Evolutionary conservation across 2,888 invertebrate species (phyloP), one percentile per base, ranked within the genome.

Genomic region (Rhamnusium bicolor): DNA sequence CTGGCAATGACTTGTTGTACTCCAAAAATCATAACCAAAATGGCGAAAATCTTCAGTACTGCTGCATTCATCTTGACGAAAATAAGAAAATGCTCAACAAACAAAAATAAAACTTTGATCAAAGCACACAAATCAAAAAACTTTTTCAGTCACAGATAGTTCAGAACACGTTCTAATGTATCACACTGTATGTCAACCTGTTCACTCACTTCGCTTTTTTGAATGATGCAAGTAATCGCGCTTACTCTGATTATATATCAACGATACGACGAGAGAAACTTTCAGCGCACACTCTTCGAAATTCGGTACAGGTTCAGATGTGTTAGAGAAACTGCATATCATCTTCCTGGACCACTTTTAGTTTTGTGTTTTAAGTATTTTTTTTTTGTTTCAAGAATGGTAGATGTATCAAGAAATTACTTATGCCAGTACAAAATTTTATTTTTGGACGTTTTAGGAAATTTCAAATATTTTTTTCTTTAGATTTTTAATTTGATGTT

Each of bases 1-100:
- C 77, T 77, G 14, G 80, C 81, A 16, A 77, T 60, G 16, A 77
- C 78, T 47, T 77, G 76, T 40, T 79, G 78, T 40, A 80, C 71
- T 18, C 77, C 78, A 56, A 77, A 74, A 72, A 78, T 60, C 63
- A 80, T 67, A 10, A 80, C 56, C 24, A 80, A 16, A 19, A 80
- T 53, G 7, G 73, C 72, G 12, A 79, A 65, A 49, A 76, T 56
- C 16, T 73, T 77, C 65, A 79, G 14, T 19, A 76, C 62, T 12
- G 63, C 62, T n/a, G 71, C 58, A 8, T 76, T 77, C 80, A 80
- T 78, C 32, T 65, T 66, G 16, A 16, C 14, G 12, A 10, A 29
- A 29, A n/a, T n/a, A n/a, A n/a, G n/a, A 54, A 58, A 56, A 2
- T 18, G 53, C 8, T 46, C 56, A 19, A 19, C 14, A 18, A 14